Evolutionary conservation across 2,888 invertebrate species (phyloP), one percentile per base, ranked within the genome.

Genomic region (Ditula angustiorana): DNA sequence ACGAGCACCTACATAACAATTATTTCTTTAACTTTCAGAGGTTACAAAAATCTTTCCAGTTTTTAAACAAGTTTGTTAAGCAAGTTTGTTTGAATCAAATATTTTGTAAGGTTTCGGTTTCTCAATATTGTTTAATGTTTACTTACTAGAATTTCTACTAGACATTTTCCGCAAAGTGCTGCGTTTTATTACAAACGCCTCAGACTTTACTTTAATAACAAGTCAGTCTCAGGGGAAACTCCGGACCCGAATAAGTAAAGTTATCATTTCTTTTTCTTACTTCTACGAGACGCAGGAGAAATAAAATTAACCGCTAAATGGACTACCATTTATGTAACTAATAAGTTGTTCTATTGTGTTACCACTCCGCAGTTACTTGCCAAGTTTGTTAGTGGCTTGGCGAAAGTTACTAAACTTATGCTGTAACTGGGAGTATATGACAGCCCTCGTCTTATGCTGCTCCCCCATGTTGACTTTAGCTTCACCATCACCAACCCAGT

Each of bases 331-430:
- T 75, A 72, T 70, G 67, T 69, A 70, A 75, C 74, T 80, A 77
- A 79, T 79, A 76, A 77, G 72, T 78, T 77, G 69, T 68, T 62
- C 65, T 71, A 72, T 71, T 72, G 69, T 72, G 72, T 74, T 68
- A 61, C 69, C 66, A 66, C 67, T 68, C 61, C 60, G 55, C 61
- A 64, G 73, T 71, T 74, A 72, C 69, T 73, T 69, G 49, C 26
- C 41, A 74, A 81, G 74, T 76, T 75, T 71, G 67, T 73, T 77
- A 73, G 72, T 74, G 37, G 74, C 74, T 76, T 71, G 64, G 59
- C 63, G 66, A 68, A 65, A 73, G 71, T 52, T 64, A 41, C 37
- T 67, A 16, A 70, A 75, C 66, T 66, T 61, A 24, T 50, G 53
- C 61, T 44, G 59, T 61, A 62, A 33, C 8, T 33, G 13, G 19